These are phyloP conservation scores for Coryphaenoides rupestris DNA, from an alignment of 2,113 vertebrate genomes.

Conservation along the genomic window DNA sequence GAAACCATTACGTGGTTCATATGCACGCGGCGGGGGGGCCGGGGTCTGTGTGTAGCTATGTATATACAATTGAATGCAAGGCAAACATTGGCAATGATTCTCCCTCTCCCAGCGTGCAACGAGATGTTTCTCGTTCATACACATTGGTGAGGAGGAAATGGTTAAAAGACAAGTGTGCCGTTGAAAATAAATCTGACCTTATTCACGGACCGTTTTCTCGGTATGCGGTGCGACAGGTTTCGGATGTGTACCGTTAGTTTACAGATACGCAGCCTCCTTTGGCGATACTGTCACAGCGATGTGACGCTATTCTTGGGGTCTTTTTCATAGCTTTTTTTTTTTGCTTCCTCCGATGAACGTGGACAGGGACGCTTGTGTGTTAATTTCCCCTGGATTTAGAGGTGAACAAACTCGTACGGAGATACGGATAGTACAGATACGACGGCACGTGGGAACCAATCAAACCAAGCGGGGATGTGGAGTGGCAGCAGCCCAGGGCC, in stretches of 20 bases:
- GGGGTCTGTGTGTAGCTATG: too few relatives aligned
- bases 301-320: too few relatives aligned
- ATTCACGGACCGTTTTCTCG: background rate
- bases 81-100: too few relatives aligned
- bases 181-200: background rate
- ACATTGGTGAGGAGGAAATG: too few relatives aligned
- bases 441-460: constrained; percentile 33
- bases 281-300: constrained; percentile 4
- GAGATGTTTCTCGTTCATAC: too few relatives aligned
- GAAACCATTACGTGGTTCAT: constrained; percentile 9
- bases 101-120: too few relatives aligned
- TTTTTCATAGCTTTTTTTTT: background rate
- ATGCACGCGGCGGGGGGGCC: constrained; percentile 6
- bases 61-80: too few relatives aligned
- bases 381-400: constrained; percentile 14
- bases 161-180: background rate
- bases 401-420: background rate
- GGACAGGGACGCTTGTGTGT: constrained; percentile 8
- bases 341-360: background rate
- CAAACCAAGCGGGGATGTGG: constrained; percentile 36
- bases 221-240: background rate
- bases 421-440: background rate
- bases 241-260: background rate
- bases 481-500: constrained; percentile 57
- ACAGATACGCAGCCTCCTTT: background rate